Evolutionary conservation across 2,113 vertebrate species (phyloP), one percentile per base, ranked within the genome.

Genomic region (Thamnaconus septentrionalis): DNA sequence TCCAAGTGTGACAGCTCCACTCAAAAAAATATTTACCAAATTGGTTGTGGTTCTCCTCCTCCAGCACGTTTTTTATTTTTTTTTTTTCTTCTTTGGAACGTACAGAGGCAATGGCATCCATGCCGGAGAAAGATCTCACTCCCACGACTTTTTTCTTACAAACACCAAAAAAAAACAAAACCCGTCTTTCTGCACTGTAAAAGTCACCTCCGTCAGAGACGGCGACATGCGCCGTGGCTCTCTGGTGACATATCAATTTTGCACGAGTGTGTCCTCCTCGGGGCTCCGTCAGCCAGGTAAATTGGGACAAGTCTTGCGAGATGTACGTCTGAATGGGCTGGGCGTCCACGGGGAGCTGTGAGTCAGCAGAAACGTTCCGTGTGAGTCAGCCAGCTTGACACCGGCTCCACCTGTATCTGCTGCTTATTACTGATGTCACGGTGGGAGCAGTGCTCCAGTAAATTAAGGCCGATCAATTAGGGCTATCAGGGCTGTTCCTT

Each of bases 341-440:
- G 51, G 12, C 18, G 51, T 66, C 48, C 6, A 65, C 66, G n/a
- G 18, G 52, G 53, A 54, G 48, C 56, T 53, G 69, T 76, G 80
- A 87, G 69, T 86, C 85, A 78, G 78, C 86, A 78, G 57, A 83
- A 77, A 69, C 58, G 53, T 60, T 71, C 11, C 49, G 61, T 56
- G 56, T 76, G 78, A 84, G 60, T 85, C 79, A 75, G 57, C 52
- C 56, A 12, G 56, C 49, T 69, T 55, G 11, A 6, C 50, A 11
- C 41, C 66, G 56, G 55, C 40, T 71, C 62, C 45, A 61, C 56
- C 45, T 18, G 39, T 60, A 65, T 69, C 67, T 81, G 57, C 65
- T 78, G 59, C 60, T 71, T 70, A 31, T 71, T 60, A 68, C 64
- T 74, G 61, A 69, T 68, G 59, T 60, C 69, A 71, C 53, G 53